These are phyloP conservation scores for Fissipunctia ypsillon DNA, from an alignment of 2,888 invertebrate genomes.

Conservation along the genomic window DNA sequence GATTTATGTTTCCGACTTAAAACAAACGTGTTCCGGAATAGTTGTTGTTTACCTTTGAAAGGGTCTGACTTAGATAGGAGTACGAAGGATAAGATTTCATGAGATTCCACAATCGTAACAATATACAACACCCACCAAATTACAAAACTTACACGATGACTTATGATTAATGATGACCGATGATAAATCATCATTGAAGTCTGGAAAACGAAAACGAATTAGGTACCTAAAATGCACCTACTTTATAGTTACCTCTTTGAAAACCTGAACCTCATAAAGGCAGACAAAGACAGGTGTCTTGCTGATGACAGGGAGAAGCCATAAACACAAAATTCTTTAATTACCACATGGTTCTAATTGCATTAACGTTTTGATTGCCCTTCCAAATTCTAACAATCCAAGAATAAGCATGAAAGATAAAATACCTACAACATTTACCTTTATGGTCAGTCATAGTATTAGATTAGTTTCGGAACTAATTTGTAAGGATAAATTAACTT, in stretches of 20 bases:
- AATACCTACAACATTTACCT: constrained; percentile 6
- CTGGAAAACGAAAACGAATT: background rate
- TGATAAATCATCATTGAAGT: no score
- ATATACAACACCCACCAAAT: background rate
- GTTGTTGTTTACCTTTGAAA: constrained; percentile 68
- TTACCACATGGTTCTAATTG: background rate
- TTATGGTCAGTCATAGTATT: constrained; percentile 37
- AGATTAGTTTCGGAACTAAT: constrained; percentile 40
- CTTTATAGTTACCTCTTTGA: background rate
- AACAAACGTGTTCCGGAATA: constrained; percentile 64
- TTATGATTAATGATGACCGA: no score
- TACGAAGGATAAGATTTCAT: constrained; percentile 12
- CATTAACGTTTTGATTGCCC: background rate
- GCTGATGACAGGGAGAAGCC: background rate
- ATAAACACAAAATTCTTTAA: background rate
- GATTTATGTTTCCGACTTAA: constrained; percentile 69
- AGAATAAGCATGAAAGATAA: constrained; percentile 2
- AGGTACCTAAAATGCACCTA: background rate
- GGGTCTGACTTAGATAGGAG: constrained; percentile 19
- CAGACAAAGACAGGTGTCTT: background rate
- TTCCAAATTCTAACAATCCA: constrained; percentile 15
- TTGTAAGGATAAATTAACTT: constrained; percentile 28
- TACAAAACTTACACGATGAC: no score
- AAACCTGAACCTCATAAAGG: no score
- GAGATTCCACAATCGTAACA: background rate